Evolutionary conservation across 2,888 invertebrate genomes (phyloP).

Genomic region (Dermolepida albohirtum): DNA sequence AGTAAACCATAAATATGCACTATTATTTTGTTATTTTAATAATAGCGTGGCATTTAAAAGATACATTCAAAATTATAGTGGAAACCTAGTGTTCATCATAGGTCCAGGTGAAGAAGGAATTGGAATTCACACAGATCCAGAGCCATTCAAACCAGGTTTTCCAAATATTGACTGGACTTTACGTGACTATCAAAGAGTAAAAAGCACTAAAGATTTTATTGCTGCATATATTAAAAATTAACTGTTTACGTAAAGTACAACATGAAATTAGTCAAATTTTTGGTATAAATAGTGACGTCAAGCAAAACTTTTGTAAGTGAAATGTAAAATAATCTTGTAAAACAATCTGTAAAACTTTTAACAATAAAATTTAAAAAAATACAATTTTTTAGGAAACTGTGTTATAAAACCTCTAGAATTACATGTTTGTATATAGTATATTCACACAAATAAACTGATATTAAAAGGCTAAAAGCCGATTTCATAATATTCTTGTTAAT

Average conservation of each 20-base stretch:
- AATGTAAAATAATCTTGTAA: too few species aligned
- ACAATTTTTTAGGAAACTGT: too few species aligned
- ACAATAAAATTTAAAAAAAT: too few species aligned
- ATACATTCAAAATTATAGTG: constrained; percentile 74
- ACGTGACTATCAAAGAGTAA: constrained; percentile 70
- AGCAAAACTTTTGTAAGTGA: too few species aligned
- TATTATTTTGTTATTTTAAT: constrained; percentile 88
- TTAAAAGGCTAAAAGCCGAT: too few species aligned
- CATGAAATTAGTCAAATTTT: constrained; percentile 23
- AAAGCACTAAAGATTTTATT: constrained; percentile 74
- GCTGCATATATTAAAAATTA: constrained; percentile 68
- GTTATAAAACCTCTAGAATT: too few species aligned
- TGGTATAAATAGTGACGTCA: background rate
- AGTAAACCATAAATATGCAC: constrained; percentile 66
- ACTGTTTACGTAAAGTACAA: constrained; percentile 7
- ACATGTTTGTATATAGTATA: too few species aligned
- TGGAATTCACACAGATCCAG: constrained; percentile 77
- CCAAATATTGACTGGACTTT: constrained; percentile 68
- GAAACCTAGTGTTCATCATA: constrained; percentile 78
- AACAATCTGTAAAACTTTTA: too few species aligned
- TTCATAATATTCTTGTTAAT: too few species aligned
- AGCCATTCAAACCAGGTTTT: constrained; percentile 73
- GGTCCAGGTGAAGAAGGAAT: constrained; percentile 73
- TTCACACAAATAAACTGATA: too few species aligned
- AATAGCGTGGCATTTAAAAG: constrained; percentile 75